Evolutionary conservation across 2,797 vertebrate genomes (phyloP).

Genomic region (Semaprochilodus insignis): DNA sequence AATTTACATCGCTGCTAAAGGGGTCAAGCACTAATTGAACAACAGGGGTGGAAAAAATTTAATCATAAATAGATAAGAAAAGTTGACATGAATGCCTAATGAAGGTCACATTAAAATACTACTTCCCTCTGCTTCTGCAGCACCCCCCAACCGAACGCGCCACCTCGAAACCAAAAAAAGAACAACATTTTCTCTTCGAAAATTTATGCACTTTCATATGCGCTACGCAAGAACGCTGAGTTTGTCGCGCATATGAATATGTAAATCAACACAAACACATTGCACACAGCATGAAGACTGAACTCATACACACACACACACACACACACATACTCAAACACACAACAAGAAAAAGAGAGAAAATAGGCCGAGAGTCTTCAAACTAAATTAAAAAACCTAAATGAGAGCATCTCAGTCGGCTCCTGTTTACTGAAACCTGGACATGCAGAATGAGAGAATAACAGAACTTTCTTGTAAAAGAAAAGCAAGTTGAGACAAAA

Average conservation of each 20-base stretch:
- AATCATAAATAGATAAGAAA: slow-evolving; percentile 93
- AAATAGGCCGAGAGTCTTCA: slow-evolving; percentile 34
- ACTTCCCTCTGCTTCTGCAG: slow-evolving; percentile 70
- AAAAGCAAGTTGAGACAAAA: slow-evolving; percentile 28
- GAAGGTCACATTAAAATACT: slow-evolving; percentile 99
- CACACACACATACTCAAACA: slow-evolving; percentile 12
- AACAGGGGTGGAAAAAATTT: slow-evolving; percentile 96
- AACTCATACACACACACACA: slow-evolving; percentile 24
- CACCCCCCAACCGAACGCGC: slow-evolving; percentile 19
- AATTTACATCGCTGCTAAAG: slow-evolving; percentile 99
- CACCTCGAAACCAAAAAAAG: slow-evolving; percentile 77
- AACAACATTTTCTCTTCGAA: slow-evolving; percentile 72
- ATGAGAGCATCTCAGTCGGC: not conserved
- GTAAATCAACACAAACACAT: slow-evolving; percentile 67
- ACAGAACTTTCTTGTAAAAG: not conserved
- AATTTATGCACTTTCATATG: slow-evolving; percentile 64
- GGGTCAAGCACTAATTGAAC: slow-evolving; percentile 99
- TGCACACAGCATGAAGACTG: slow-evolving; percentile 56
- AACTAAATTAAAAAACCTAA: slow-evolving; percentile 40
- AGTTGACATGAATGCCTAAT: slow-evolving; percentile 98
- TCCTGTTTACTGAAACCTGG: slow-evolving; percentile 11
- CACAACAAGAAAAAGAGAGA: slow-evolving; percentile 28
- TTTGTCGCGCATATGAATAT: slow-evolving; percentile 68
- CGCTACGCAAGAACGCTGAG: slow-evolving; percentile 55
- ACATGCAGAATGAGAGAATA: not conserved